Percentiles rank a stretch among this genome's conserved stretches.
phyloP scores from a whole-genome alignment of 2,888 invertebrate genomes.

The Polydrusus cervinus region DNA sequence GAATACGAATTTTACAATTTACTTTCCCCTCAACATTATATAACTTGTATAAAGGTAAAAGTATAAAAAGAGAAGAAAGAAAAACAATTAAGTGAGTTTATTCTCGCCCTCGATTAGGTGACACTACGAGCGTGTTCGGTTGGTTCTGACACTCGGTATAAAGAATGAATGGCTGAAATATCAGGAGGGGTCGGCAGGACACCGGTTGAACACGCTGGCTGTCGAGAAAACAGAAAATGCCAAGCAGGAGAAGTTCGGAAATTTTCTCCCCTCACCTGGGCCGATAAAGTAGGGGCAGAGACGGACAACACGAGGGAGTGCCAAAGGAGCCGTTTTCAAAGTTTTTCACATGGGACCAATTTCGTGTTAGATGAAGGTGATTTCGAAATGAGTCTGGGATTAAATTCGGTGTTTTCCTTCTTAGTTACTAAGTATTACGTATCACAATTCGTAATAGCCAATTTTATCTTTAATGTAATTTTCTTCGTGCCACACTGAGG shows the following conservation, averaged over 20 bases:
- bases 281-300: constrained; percentile 28
- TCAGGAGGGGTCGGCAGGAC: constrained; percentile 45
- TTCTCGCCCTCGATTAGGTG: constrained; percentile 51
- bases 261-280: constrained; percentile 44
- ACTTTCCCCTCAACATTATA: neutral
- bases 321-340: constrained; percentile 27
- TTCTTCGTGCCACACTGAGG: no score
- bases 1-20: no score
- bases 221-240: constrained; percentile 43
- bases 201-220: constrained; percentile 51
- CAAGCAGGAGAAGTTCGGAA: constrained; percentile 21
- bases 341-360: constrained; percentile 43
- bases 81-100: constrained; percentile 49
- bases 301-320: constrained; percentile 40
- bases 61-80: constrained; percentile 26
- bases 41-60: constrained; percentile 21
- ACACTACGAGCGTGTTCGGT: constrained; percentile 45
- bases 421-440: constrained; percentile 43
- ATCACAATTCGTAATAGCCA: constrained; percentile 32
- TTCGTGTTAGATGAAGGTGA: constrained; percentile 38
- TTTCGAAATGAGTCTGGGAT: constrained; percentile 34
- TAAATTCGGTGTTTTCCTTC: constrained; percentile 34
- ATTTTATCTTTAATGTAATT: constrained; percentile 36
- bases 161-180: constrained; percentile 50
- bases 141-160: constrained; percentile 48